Base-by-base conservation (phyloP, 1,140 invertebrate genomes). In the Lineus longissimus region DNA sequence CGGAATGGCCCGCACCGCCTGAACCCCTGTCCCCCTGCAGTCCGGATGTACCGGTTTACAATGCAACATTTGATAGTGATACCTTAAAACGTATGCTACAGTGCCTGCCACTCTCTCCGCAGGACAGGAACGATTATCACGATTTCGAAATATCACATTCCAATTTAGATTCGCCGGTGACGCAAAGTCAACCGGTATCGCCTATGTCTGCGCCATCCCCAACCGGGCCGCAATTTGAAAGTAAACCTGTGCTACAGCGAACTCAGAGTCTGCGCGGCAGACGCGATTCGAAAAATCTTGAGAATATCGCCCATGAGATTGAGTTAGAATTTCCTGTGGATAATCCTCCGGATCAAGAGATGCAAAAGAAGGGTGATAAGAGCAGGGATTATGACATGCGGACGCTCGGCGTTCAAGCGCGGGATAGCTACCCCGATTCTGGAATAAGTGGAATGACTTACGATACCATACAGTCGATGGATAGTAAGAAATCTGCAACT, bases 31-130 rank as follows among this genome's bases (percentile, higher is more conserved):
- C 75, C 51, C 69, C 70, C 25, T 64, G 72, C 19, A 79, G 71
- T 2, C 77, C 77, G 19, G 66, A 69, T 13, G 55, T 59, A 51
- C 25, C 47, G 25, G 51, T 67, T 11, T 70, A 68, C 29, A 71
- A 73, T 51, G 68, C 76, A 17, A 72, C 73, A 54, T 75, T 84
- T 70, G 91, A 93, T 80, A 91, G 92, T 67, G 92, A 91, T 78
- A 95, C 92, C 0, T 83, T 97, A 66, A 95, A 96, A 77, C 86
- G 91, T 51, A 94, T 97, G 91, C 83, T 97, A 65, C 95, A 95
- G 73, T 93, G 93, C 25, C 91, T 97, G 86, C 89, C 91, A 4
- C 70, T 73, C 15, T 76, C 78, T 11, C 75, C 76, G 0, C 65
- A 75, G 15, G 75, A 73, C 33, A 40, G 30, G 22, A 51, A 31